Percentiles rank a stretch among this genome's conserved stretches.
phyloP scores from a whole-genome alignment of 2,113 vertebrate genomes.

The Hemibagrus wyckioides region DNA sequence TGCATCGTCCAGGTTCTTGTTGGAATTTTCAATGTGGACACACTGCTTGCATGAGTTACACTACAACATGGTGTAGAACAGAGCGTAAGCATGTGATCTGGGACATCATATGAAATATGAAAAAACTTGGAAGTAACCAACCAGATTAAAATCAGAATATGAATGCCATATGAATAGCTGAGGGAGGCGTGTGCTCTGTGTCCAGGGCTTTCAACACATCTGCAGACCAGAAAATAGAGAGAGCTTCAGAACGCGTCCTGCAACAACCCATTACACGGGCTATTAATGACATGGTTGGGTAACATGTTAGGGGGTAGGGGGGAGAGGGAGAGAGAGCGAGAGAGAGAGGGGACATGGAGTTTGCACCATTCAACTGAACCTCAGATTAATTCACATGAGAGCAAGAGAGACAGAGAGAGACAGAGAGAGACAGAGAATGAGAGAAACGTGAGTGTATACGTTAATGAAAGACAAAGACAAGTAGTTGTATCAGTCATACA shows the following conservation, averaged over 20 bases:
- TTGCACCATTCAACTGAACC: too few species aligned
- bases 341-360: too few species aligned
- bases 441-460: not conserved
- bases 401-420: too few species aligned
- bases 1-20: too few species aligned
- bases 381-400: too few species aligned
- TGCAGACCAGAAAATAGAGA: conserved; percentile 23
- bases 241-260: not conserved
- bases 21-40: too few species aligned
- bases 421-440: not conserved
- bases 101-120: too few species aligned
- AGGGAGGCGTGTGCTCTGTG: not conserved
- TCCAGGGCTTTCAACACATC: conserved; percentile 3
- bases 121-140: not conserved
- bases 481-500: not conserved
- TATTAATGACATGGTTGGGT: conserved; percentile 24
- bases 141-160: not conserved
- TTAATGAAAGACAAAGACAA: conserved; percentile 8
- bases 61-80: too few species aligned
- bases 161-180: not conserved
- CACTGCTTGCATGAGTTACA: too few species aligned
- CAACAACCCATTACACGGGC: conserved; percentile 10
- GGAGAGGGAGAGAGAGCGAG: not conserved
- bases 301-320: conserved; percentile 3
- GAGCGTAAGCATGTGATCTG: too few species aligned